phyloP scores from a whole-genome alignment of 1,140 invertebrate genomes.

The Zaprionus lachaisei region DNA sequence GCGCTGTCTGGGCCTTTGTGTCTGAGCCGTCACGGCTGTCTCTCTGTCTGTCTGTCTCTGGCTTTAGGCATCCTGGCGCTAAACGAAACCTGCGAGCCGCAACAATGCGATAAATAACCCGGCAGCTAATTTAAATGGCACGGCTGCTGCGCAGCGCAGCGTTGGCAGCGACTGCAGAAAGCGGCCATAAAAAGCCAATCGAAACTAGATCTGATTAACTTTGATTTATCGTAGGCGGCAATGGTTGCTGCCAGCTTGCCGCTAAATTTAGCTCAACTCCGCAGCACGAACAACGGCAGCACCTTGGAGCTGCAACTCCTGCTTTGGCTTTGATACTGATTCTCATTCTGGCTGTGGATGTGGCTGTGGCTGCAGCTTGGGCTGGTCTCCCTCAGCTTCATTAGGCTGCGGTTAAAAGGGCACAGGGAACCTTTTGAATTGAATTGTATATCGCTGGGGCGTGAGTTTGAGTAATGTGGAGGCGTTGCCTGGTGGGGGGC shows the following conservation, averaged over 20 bases:
- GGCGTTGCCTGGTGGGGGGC: slow-evolving; percentile 56
- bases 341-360: not conserved
- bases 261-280: slow-evolving; percentile 68
- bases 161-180: slow-evolving; percentile 11
- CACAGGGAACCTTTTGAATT: slow-evolving; percentile 56
- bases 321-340: not conserved
- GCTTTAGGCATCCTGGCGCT: slow-evolving; percentile 71
- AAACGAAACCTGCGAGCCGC: slow-evolving; percentile 75
- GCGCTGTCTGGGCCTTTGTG: slow-evolving; percentile 69
- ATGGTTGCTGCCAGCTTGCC: slow-evolving; percentile 23
- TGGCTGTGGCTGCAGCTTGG: not conserved
- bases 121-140: slow-evolving; percentile 81
- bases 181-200: slow-evolving; percentile 75
- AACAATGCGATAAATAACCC: slow-evolving; percentile 81
- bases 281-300: not conserved
- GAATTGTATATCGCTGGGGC: slow-evolving; percentile 66
- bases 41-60: slow-evolving; percentile 14
- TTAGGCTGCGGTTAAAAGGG: slow-evolving; percentile 66
- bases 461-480: slow-evolving; percentile 77
- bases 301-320: not conserved
- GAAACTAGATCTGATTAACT: slow-evolving; percentile 82
- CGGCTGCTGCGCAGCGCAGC: slow-evolving; percentile 28
- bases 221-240: slow-evolving; percentile 79
- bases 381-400: slow-evolving; percentile 62
- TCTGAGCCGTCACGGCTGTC: slow-evolving; percentile 52